Percentiles rank a stretch among this genome's conserved stretches.
Evolutionary conservation across 2,113 vertebrate species (phyloP).

Genomic region (Mustela lutreola): DNA sequence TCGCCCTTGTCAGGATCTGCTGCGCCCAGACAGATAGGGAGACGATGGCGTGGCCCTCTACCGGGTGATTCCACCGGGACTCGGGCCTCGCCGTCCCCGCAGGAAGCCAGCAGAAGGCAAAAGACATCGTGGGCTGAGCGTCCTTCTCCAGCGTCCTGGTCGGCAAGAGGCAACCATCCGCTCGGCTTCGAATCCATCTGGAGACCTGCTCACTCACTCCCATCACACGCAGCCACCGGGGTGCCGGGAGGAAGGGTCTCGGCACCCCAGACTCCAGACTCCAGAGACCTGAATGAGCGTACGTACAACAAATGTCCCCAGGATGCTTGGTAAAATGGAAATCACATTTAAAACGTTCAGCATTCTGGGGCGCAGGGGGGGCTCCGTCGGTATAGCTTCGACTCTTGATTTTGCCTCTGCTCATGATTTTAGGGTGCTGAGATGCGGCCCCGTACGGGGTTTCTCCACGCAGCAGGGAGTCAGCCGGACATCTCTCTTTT

Average conservation of each 20-base stretch:
- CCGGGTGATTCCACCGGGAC: accelerated
- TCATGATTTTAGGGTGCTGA: background rate
- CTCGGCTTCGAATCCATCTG: background rate
- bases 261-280: accelerated
- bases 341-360: background rate
- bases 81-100: background rate
- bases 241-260: background rate
- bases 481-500: background rate
- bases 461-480: background rate
- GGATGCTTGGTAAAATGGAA: background rate
- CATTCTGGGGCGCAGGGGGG: background rate
- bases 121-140: accelerated
- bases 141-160: background rate
- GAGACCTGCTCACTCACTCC: accelerated
- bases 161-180: accelerated
- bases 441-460: background rate
- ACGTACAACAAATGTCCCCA: background rate
- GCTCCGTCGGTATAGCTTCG: accelerated
- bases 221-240: no score
- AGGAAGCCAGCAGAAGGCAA: background rate
- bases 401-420: background rate
- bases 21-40: accelerated
- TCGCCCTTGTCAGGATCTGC: background rate
- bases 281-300: accelerated
- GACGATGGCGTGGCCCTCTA: accelerated